Base-by-base conservation (phyloP, 2,113 vertebrate genomes). In the Embiotoca jacksoni region DNA sequence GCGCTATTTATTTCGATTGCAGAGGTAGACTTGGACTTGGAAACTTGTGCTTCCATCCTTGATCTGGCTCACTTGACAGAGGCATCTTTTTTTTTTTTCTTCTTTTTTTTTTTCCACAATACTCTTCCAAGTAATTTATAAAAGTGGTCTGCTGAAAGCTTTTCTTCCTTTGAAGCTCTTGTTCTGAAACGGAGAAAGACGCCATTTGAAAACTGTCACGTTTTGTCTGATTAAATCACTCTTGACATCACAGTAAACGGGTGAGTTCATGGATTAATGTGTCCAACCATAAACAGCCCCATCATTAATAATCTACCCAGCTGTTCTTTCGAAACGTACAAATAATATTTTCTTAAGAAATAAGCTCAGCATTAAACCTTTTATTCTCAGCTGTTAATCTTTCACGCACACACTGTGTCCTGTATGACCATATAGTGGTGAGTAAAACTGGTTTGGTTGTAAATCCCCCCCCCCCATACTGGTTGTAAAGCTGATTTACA, bases 401-500 rank as follows among this genome's bases (percentile, higher is more conserved):
- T 47, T 3, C 41, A 13, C 23, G 1, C 74, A 72, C 55, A 53
- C 16, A 62, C 54, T 7, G 8, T 2, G 16, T 62, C 37, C 32
- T n/a, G 36, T 55, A 11, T 35, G 65, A 72, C 44, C 54, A 13
- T 62, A n/a, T 50, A 33, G 86, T 35, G 57, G 66, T 66, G 0
- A 31, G 61, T 31, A 37, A 52, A 61, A 31, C 33, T 37, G 66
- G 72, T 71, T 13, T 0, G 72, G 64, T 15, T 49, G 63, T 84
- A 86, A 85, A 85, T 82, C 65, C 71, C 64, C 23, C 23, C 23
- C 23, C 23, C 23, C 49, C 57, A 31, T 5, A 30, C 54, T 47
- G 69, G 64, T 59, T 70, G 80, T 85, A 81, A 83, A 86, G 75
- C 36, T 82, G 84, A 86, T 88, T 90, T 88, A 87, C 60, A 65